These are phyloP conservation scores for Therioaphis trifolii DNA, from an alignment of 2,888 invertebrate species.

Conservation along the genomic window DNA sequence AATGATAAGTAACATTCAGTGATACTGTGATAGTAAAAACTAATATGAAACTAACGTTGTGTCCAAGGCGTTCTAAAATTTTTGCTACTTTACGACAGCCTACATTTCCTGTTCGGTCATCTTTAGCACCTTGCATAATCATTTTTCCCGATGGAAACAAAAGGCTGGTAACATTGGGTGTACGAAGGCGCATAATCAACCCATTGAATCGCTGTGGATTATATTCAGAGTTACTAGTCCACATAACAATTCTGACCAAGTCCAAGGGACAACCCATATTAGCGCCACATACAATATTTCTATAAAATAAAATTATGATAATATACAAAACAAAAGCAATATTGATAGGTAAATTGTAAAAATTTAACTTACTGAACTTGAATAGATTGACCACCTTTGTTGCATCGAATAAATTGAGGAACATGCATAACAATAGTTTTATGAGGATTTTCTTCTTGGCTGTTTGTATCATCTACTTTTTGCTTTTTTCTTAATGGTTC, in stretches of 20 bases:
- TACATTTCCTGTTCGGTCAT: constrained; percentile 81
- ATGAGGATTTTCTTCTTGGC: constrained; percentile 40
- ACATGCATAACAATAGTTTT: constrained; percentile 57
- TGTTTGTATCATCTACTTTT: constrained; percentile 15
- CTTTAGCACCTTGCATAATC: constrained; percentile 83
- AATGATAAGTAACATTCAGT: background rate
- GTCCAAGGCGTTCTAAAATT: constrained; percentile 84
- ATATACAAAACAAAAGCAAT: background rate
- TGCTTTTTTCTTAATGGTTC: constrained; percentile 53
- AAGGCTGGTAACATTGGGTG: constrained; percentile 80
- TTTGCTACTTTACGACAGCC: constrained; percentile 85
- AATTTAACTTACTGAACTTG: constrained; percentile 55
- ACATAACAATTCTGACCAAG: constrained; percentile 79
- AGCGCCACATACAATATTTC: constrained; percentile 85
- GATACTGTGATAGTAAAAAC: background rate
- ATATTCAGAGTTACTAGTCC: constrained; percentile 85
- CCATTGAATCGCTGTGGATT: constrained; percentile 86
- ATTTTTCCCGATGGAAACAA: constrained; percentile 86
- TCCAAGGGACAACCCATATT: constrained; percentile 79
- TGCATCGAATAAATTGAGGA: constrained; percentile 56
- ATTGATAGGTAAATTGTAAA: background rate
- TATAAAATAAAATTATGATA: constrained; percentile 67
- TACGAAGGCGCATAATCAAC: constrained; percentile 84
- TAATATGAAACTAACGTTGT: constrained; percentile 73
- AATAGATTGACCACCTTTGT: constrained; percentile 53